Evolutionary conservation across 2,113 vertebrate genomes (phyloP), one percentile per base, ranked within the genome.

Genomic region (Callopanchax toddi): DNA sequence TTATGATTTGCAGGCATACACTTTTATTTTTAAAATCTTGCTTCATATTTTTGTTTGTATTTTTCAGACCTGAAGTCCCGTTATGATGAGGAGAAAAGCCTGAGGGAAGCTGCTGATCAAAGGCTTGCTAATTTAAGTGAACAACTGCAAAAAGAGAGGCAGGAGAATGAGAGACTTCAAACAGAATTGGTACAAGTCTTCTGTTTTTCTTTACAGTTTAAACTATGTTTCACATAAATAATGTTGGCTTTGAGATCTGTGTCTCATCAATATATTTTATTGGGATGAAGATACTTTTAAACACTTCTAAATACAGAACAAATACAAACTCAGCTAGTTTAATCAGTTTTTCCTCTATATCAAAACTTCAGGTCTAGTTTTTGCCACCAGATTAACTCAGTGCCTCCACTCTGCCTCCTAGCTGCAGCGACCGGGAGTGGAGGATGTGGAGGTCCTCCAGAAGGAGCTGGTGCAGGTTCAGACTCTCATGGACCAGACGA

Each of bases 381-480:
- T 42, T 2, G 21, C 16, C 0, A 22, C 21, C 7, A 50, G 51
- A n/a, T 54, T 29, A 53, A 64, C 56, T 21, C 21, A 2, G 11
- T 29, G 21, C 8, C 34, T 67, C 49, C 36, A 36, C 51, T 60
- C 71, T 82, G 54, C 58, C 34, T 62, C 78, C 58, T 82, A 99
- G 97, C 92, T 99, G 45, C 97, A 99, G 88, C 94, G 97, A 52
- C 97, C 97, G 43, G 96, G 97, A 45, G 86, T 97, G 80, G 97
- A 99, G 90, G 97, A 99, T 70, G 96, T 99, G 72, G 94, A 95
- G 6, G 96, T 99, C 32, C 85, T 99, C 69, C 94, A 99, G 88
- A 98, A 91, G 89, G 97, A 99, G 81, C 89, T 99, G 71, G 93
- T 99, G 26, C 97, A 99, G 71, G 97, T 99, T 80, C 97, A 99